phyloP scores from a whole-genome alignment of 2,113 vertebrate species.

The Triplophysa siluroides region DNA sequence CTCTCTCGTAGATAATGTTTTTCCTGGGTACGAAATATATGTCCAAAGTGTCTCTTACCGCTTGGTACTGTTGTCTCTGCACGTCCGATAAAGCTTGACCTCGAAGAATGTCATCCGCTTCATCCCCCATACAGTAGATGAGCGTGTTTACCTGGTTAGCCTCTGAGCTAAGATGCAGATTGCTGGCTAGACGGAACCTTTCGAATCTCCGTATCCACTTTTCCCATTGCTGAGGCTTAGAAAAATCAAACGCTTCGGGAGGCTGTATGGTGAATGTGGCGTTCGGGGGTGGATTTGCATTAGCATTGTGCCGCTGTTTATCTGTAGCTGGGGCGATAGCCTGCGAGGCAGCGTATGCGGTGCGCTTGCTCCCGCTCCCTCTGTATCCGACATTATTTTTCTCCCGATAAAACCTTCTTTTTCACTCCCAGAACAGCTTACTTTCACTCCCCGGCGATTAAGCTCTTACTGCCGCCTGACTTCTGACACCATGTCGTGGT shows the following conservation, averaged over 20 bases:
- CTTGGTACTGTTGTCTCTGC: neutral
- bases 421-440: too few relatives aligned
- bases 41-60: neutral
- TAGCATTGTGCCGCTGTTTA: too few relatives aligned
- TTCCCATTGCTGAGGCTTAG: constrained; percentile 5
- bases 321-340: too few relatives aligned
- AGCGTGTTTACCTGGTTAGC: constrained; percentile 33
- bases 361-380: too few relatives aligned
- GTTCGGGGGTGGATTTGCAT: neutral
- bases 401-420: too few relatives aligned
- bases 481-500: too few relatives aligned
- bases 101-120: constrained; percentile 4
- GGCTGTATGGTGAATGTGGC: constrained; percentile 30
- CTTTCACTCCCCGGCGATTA: too few relatives aligned
- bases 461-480: too few relatives aligned
- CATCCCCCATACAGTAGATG: constrained; percentile 25
- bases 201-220: constrained; percentile 30
- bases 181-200: neutral
- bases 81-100: neutral
- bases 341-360: too few relatives aligned
- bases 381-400: too few relatives aligned
- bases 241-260: constrained; percentile 18
- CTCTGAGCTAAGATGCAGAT: neutral
- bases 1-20: neutral
- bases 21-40: neutral